phyloP scores from a whole-genome alignment of 1,140 invertebrate genomes.

The Lucilia sericata region DNA sequence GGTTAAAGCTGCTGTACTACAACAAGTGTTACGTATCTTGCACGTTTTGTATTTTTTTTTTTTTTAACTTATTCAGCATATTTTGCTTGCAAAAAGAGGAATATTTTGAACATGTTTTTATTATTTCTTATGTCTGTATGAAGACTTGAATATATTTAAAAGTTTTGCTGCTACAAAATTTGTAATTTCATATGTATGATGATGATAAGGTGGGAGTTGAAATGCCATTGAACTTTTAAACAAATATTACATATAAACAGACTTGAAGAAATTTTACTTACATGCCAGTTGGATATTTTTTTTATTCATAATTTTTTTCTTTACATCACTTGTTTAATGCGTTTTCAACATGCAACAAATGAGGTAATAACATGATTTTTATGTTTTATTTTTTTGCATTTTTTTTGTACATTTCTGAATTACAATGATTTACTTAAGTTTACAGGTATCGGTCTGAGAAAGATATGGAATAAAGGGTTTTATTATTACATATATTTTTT shows the following conservation, averaged over 20 bases:
- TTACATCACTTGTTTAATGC: conserved; percentile 33
- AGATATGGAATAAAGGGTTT: background rate
- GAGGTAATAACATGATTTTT: conserved; percentile 36
- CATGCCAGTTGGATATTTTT: background rate
- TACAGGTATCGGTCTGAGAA: background rate
- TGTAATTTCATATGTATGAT: conserved; percentile 12
- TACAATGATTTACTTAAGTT: background rate
- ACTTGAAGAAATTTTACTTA: background rate
- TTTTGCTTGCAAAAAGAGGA: background rate
- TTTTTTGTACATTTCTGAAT: conserved; percentile 9
- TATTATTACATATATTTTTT: background rate
- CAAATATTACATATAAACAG: background rate
- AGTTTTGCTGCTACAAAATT: background rate
- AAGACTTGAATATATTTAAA: background rate
- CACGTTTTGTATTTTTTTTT: background rate
- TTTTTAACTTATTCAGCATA: too few relatives aligned
- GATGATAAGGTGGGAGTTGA: conserved; percentile 36
- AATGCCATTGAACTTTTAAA: conserved; percentile 35
- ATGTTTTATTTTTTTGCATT: background rate
- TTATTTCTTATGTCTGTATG: background rate
- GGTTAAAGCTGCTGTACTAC: background rate
- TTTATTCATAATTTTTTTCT: background rate
- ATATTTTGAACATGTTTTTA: background rate
- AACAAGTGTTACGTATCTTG: conserved; percentile 10
- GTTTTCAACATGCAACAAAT: conserved; percentile 32